Conservation (phyloP, 2,888 invertebrate species). For the Trimorus sp. region DNA sequence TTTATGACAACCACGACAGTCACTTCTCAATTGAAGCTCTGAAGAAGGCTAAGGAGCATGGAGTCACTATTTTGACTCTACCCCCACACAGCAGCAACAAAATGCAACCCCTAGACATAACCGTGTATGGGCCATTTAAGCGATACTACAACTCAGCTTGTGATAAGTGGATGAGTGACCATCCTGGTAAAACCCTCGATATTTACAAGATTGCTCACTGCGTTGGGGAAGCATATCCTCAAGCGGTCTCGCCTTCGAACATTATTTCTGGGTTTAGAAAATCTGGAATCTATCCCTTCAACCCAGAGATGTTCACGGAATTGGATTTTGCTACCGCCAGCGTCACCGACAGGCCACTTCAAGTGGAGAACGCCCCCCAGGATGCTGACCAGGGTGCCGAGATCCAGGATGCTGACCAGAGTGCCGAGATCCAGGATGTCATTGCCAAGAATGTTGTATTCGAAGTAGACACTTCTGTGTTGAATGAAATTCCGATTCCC, state of each 20-base stretch:
- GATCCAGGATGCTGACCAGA: too few relatives aligned
- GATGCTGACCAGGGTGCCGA: too few relatives aligned
- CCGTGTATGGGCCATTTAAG: slow-evolving; percentile 70
- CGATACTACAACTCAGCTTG: slow-evolving; percentile 57
- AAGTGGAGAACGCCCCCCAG: not conserved
- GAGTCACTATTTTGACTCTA: slow-evolving; percentile 73
- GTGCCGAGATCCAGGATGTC: slow-evolving; percentile 17
- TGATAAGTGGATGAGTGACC: slow-evolving; percentile 73
- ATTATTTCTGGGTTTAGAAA: slow-evolving; percentile 48
- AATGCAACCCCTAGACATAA: slow-evolving; percentile 74
- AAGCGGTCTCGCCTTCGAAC: slow-evolving; percentile 33
- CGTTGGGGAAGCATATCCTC: slow-evolving; percentile 30
- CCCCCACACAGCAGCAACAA: slow-evolving; percentile 76
- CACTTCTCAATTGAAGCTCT: slow-evolving; percentile 51
- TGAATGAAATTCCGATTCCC: slow-evolving; percentile 25
- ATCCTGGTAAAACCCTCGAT: slow-evolving; percentile 77
- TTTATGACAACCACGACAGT: slow-evolving; percentile 54
- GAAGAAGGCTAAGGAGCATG: slow-evolving; percentile 69
- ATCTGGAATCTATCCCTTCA: slow-evolving; percentile 52
- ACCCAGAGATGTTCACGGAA: slow-evolving; percentile 7
- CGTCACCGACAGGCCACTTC: slow-evolving; percentile 33
- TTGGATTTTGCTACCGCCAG: slow-evolving; percentile 34
- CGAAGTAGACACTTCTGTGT: slow-evolving; percentile 18
- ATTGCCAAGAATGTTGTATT: slow-evolving; percentile 18
- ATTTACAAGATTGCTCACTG: slow-evolving; percentile 52